phyloP scores from a whole-genome alignment of 1,140 invertebrate species.

The Contarinia nasturtii region DNA sequence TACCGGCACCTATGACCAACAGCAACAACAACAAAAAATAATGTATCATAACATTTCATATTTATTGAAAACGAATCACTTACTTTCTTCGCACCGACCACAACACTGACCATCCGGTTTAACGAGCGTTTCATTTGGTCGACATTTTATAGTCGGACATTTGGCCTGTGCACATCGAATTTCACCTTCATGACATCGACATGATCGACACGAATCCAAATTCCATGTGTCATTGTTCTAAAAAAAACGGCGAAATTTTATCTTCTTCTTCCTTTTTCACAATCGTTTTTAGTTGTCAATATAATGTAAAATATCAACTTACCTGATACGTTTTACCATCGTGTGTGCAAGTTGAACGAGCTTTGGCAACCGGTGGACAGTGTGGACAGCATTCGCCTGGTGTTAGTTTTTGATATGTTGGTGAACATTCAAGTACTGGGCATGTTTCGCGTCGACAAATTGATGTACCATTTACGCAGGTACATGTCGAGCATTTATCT shows the following conservation, averaged over 20 bases:
- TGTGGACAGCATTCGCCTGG: slow-evolving; percentile 59
- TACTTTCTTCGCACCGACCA: slow-evolving; percentile 61
- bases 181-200: slow-evolving; percentile 57
- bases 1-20: slow-evolving; percentile 48
- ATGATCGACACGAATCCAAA: slow-evolving; percentile 69
- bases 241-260: no score
- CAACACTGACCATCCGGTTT: slow-evolving; percentile 65
- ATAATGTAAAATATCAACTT: slow-evolving; percentile 19
- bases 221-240: slow-evolving; percentile 75
- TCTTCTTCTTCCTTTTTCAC: no score
- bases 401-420: slow-evolving; percentile 39
- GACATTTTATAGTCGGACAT: slow-evolving; percentile 48
- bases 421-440: slow-evolving; percentile 59
- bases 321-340: slow-evolving; percentile 44
- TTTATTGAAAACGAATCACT: not conserved
- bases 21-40: slow-evolving; percentile 28
- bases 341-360: slow-evolving; percentile 39
- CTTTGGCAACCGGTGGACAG: slow-evolving; percentile 40
- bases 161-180: slow-evolving; percentile 59
- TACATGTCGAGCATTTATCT: slow-evolving; percentile 68
- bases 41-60: not conserved
- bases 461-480: slow-evolving; percentile 54
- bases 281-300: no score
- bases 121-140: slow-evolving; percentile 47
- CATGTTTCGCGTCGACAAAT: slow-evolving; percentile 60